A percentile compares a stretch with the other conserved stretches of the same genome.
Evolutionary conservation across 2,888 invertebrate genomes (phyloP).

Genomic region (Odontothrips loti): DNA sequence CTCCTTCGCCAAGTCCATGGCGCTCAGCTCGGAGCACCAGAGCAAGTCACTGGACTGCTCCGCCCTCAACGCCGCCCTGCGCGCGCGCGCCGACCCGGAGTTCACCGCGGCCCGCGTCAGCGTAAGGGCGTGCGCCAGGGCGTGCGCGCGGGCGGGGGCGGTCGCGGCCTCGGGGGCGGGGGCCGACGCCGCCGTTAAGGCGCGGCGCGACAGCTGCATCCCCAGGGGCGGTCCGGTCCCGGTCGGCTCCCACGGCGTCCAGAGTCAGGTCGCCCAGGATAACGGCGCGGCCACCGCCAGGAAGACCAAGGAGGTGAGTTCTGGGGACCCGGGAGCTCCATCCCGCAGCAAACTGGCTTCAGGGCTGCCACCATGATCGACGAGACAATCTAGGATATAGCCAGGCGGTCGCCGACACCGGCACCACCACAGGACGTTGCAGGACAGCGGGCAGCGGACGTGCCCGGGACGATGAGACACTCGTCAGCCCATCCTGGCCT

Average conservation of each 20-base stretch:
- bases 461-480: background rate
- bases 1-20: conserved; percentile 41
- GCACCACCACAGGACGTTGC: background rate
- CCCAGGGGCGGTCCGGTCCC: background rate
- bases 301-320: background rate
- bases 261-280: background rate
- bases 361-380: background rate
- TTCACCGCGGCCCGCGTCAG: background rate
- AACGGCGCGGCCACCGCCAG: background rate
- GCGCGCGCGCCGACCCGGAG: conserved; percentile 14
- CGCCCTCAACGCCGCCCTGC: conserved; percentile 2
- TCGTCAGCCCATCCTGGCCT: no score
- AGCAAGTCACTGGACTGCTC: conserved; percentile 38
- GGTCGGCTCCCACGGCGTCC: background rate
- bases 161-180: background rate
- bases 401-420: no score
- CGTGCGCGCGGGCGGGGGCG: background rate
- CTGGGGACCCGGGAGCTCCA: background rate
- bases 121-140: background rate
- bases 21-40: conserved; percentile 37
- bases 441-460: background rate
- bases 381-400: no score
- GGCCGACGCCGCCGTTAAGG: background rate
- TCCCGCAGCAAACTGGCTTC: background rate
- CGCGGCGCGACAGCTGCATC: background rate